phyloP scores from a whole-genome alignment of 2,888 invertebrate genomes.

The Caenorhabditis sp. region DNA sequence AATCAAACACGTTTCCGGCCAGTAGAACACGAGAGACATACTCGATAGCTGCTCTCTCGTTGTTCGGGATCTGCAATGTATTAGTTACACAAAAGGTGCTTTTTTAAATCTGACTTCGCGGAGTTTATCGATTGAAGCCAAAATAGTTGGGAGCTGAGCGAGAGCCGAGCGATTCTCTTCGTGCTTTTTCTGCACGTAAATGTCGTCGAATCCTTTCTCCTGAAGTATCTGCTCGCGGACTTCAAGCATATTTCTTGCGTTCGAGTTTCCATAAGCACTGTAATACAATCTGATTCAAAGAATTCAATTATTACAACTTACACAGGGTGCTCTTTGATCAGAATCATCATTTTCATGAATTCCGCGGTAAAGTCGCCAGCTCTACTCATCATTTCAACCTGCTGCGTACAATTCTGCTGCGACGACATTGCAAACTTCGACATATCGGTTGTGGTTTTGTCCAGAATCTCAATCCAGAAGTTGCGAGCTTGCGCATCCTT shows the following conservation, averaged over 20 bases:
- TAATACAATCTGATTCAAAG: constrained; percentile 14
- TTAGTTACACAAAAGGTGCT: background rate
- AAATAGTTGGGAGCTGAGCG: constrained; percentile 84
- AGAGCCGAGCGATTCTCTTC: constrained; percentile 89
- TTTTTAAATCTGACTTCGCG: background rate
- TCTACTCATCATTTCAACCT: constrained; percentile 84
- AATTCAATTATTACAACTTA: constrained; percentile 20
- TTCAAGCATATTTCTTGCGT: constrained; percentile 91
- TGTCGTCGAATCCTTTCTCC: constrained; percentile 92
- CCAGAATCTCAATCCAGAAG: constrained; percentile 94
- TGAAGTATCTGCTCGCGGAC: constrained; percentile 92
- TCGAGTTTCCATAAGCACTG: constrained; percentile 87
- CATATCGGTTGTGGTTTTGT: constrained; percentile 84
- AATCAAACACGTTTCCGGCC: constrained; percentile 95
- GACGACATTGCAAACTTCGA: constrained; percentile 86
- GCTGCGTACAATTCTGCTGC: constrained; percentile 85
- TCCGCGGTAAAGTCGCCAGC: constrained; percentile 89
- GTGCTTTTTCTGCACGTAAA: constrained; percentile 81
- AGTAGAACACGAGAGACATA: constrained; percentile 79
- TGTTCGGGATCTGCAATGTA: background rate
- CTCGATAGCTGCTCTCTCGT: constrained; percentile 22
- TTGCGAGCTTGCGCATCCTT: constrained; percentile 88
- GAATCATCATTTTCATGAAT: constrained; percentile 87
- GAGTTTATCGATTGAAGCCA: constrained; percentile 84
- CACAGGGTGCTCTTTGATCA: constrained; percentile 86